phyloP scores from a whole-genome alignment of 2,888 invertebrate species.

The Cheiracanthium punctorium region DNA sequence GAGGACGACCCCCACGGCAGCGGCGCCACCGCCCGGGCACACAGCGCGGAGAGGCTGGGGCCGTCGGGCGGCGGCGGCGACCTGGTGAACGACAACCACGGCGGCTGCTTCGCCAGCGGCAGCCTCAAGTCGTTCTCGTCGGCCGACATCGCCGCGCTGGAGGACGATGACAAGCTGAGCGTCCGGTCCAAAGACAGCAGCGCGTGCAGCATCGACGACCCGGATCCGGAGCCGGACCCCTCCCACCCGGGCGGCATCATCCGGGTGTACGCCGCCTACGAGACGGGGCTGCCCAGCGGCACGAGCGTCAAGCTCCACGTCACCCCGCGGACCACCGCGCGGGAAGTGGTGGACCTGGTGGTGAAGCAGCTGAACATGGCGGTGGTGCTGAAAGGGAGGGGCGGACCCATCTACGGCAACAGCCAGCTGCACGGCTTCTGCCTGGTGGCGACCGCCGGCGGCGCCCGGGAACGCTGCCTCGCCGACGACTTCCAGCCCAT shows the following conservation, averaged over 20 bases:
- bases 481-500: slow-evolving; percentile 95
- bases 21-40: slow-evolving; percentile 23
- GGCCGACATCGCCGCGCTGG: slow-evolving; percentile 29
- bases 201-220: slow-evolving; percentile 39
- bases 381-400: slow-evolving; percentile 86
- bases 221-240: slow-evolving; percentile 24
- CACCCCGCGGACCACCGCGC: slow-evolving; percentile 92
- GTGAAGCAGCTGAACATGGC: slow-evolving; percentile 97
- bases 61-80: slow-evolving; percentile 30
- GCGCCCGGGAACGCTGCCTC: slow-evolving; percentile 93
- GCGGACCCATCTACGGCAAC: slow-evolving; percentile 86
- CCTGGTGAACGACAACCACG: slow-evolving; percentile 20
- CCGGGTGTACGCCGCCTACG: slow-evolving; percentile 96
- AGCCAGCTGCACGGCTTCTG: slow-evolving; percentile 91
- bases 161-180: slow-evolving; percentile 43
- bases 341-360: slow-evolving; percentile 96
- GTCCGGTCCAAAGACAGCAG: slow-evolving; percentile 57
- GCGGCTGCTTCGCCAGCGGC: slow-evolving; percentile 48
- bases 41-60: slow-evolving; percentile 41
- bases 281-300: slow-evolving; percentile 93
- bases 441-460: slow-evolving; percentile 96
- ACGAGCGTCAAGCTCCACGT: slow-evolving; percentile 96
- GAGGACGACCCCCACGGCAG: slow-evolving; percentile 19
- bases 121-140: slow-evolving; percentile 64
- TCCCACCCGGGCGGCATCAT: slow-evolving; percentile 77